Percentiles rank a stretch among this genome's conserved stretches.
Conservation (phyloP, 2,888 invertebrate species). For the Antitype chi region DNA sequence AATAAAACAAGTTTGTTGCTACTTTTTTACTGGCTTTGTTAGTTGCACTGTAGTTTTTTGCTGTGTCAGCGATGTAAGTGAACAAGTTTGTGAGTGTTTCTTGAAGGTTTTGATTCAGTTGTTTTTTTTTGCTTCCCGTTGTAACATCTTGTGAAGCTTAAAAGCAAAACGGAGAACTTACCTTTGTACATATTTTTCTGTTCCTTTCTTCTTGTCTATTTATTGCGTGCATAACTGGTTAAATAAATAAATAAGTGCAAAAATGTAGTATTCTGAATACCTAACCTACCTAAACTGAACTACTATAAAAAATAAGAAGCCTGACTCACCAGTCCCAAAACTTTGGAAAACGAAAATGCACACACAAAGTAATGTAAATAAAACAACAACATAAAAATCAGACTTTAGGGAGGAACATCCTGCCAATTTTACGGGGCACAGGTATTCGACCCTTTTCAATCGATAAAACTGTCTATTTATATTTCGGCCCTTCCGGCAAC, state of each 20-base stretch:
- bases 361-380: conserved; percentile 37
- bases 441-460: conserved; percentile 56
- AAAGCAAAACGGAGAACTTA: conserved; percentile 9
- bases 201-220: too few species aligned
- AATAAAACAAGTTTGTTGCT: conserved; percentile 21
- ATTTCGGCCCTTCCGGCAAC: conserved; percentile 57
- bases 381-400: conserved; percentile 37
- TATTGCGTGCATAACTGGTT: too few species aligned
- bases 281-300: not conserved
- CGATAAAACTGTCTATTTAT: conserved; percentile 64
- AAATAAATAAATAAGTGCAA: not conserved
- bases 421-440: conserved; percentile 46
- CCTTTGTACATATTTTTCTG: too few species aligned
- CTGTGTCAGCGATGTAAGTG: conserved; percentile 2
- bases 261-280: not conserved
- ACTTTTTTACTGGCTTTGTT: conserved; percentile 31
- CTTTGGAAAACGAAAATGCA: conserved; percentile 24
- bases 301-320: not conserved
- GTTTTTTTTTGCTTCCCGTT: not conserved
- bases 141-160: not conserved
- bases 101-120: not conserved
- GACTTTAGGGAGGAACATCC: conserved; percentile 22
- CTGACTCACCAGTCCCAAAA: not conserved
- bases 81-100: not conserved
- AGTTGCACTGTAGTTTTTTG: conserved; percentile 41